These are phyloP conservation scores for Clarias magur DNA, from an alignment of 2,113 vertebrate species.

Conservation along the genomic window DNA sequence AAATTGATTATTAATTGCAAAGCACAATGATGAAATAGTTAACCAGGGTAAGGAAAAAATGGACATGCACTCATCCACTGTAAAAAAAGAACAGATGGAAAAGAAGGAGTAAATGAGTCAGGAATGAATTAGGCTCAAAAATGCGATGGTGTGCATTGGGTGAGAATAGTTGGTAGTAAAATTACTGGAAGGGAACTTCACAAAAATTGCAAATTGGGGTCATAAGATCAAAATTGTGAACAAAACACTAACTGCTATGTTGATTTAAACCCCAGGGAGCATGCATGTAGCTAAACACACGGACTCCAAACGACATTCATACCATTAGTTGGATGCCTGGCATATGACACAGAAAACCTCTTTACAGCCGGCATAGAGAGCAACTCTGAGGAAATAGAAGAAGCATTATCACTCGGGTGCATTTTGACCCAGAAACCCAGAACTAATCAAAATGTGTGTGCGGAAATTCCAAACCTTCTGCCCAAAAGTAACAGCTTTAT, in stretches of 20 bases:
- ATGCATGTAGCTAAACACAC: slow-evolving; percentile 71
- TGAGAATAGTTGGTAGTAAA: neutral
- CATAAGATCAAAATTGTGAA: slow-evolving; percentile 11
- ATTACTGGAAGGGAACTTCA: neutral
- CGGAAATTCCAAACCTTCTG: neutral
- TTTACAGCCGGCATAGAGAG: slow-evolving; percentile 99
- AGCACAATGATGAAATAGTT: slow-evolving; percentile 31
- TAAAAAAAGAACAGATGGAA: neutral
- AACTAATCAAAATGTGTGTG: neutral
- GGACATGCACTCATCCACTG: slow-evolving; percentile 45
- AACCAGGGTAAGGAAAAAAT: slow-evolving; percentile 21
- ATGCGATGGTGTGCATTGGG: neutral
- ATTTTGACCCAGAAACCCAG: neutral
- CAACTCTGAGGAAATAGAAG: slow-evolving; percentile 98
- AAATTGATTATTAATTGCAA: slow-evolving; percentile 10
- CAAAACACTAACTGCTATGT: slow-evolving; percentile 24
- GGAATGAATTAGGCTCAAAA: slow-evolving; percentile 8
- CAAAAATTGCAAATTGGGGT: neutral
- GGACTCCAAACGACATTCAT: slow-evolving; percentile 84
- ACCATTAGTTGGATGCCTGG: slow-evolving; percentile 99
- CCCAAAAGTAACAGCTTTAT: neutral
- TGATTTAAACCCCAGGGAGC: slow-evolving; percentile 60
- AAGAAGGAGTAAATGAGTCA: slow-evolving; percentile 40
- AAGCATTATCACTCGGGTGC: slow-evolving; percentile 77
- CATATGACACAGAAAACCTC: slow-evolving; percentile 99